Evolutionary conservation across 2,797 vertebrate genomes (phyloP).

Genomic region (Triplophysa bombifrons): DNA sequence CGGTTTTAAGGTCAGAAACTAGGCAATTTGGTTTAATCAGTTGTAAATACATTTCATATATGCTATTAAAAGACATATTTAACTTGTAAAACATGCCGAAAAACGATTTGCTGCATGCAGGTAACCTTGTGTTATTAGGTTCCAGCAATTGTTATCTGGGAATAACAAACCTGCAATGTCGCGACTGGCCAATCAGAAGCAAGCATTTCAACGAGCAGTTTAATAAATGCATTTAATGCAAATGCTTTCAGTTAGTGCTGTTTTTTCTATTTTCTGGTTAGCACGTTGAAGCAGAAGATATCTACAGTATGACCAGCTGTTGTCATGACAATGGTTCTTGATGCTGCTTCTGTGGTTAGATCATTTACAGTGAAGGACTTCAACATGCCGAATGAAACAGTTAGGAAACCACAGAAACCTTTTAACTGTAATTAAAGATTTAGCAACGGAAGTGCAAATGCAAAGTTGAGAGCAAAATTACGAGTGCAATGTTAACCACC

Average conservation of each 20-base stretch:
- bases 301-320: conserved; percentile 42
- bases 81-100: too few relatives aligned
- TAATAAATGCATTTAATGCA: background rate
- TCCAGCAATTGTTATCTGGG: too few relatives aligned
- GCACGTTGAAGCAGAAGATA: background rate
- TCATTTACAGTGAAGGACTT: conserved; percentile 14
- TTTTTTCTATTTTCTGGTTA: conserved; percentile 14
- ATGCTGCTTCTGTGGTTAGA: conserved; percentile 45
- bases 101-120: too few relatives aligned
- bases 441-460: background rate
- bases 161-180: too few relatives aligned
- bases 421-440: background rate
- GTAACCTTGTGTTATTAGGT: too few relatives aligned
- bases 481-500: background rate
- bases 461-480: background rate
- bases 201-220: too few relatives aligned
- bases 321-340: conserved; percentile 53
- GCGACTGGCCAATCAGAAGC: too few relatives aligned
- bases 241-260: conserved; percentile 1
- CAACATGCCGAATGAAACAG: background rate
- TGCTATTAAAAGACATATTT: too few relatives aligned
- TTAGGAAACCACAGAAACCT: background rate
- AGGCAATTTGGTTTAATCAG: too few relatives aligned
- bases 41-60: too few relatives aligned
- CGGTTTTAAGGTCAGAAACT: too few relatives aligned